These are phyloP conservation scores for Spilosoma lubricipeda DNA, from an alignment of 2,888 invertebrate species.

Conservation along the genomic window DNA sequence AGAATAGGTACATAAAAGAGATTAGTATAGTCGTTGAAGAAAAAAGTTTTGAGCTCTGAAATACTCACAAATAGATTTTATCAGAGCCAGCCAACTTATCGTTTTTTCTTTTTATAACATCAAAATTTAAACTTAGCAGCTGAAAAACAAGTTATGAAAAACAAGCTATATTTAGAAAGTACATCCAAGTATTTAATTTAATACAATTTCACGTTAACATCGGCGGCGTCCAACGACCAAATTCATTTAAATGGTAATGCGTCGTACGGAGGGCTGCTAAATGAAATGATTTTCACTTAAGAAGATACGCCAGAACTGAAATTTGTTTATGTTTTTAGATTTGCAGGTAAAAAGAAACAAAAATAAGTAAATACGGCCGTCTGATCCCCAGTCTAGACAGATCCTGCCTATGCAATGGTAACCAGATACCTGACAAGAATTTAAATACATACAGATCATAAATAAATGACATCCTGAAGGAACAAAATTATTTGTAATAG, in stretches of 20 bases:
- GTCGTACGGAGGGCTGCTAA: slow-evolving; percentile 27
- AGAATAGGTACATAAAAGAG: too few species aligned
- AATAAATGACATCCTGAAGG: too few species aligned
- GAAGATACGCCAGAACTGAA: background rate
- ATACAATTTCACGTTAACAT: slow-evolving; percentile 28
- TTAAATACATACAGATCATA: too few species aligned
- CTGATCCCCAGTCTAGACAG: too few species aligned
- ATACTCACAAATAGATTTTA: background rate
- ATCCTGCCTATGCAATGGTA: too few species aligned
- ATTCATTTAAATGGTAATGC: slow-evolving; percentile 55
- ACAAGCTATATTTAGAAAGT: background rate
- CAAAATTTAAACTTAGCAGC: background rate
- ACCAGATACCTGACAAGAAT: too few species aligned
- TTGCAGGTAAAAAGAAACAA: background rate
- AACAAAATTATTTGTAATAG: too few species aligned
- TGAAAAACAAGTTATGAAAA: background rate
- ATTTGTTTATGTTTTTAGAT: background rate
- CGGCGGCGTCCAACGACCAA: slow-evolving; percentile 20
- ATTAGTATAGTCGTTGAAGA: too few species aligned
- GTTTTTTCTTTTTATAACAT: background rate
- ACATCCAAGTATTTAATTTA: slow-evolving; percentile 4
- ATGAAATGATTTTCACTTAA: slow-evolving; percentile 21
- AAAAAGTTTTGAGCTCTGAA: background rate
- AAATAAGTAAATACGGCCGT: background rate
- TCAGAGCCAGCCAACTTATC: background rate